These are phyloP conservation scores for Heteropelma amictum DNA, from an alignment of 2,888 invertebrate genomes.

Conservation along the genomic window DNA sequence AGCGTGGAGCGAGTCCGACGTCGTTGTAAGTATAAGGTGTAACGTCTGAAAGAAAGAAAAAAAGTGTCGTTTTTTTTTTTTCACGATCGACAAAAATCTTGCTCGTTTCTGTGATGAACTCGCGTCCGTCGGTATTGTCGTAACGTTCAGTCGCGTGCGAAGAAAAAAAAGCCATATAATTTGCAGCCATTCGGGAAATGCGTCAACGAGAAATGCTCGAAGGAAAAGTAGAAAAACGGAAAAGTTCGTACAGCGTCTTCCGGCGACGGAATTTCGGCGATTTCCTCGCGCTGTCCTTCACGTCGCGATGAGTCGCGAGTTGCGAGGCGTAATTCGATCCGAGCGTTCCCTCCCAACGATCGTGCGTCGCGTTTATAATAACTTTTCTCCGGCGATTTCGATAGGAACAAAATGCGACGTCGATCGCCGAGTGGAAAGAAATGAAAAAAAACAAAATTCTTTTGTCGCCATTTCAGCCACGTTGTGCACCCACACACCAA, in stretches of 20 bases:
- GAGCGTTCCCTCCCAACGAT: constrained; percentile 18
- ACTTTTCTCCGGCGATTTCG: constrained; percentile 24
- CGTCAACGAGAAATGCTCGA: constrained; percentile 28
- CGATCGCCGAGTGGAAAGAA: neutral
- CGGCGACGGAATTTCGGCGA: constrained; percentile 30
- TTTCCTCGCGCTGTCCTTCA: constrained; percentile 16
- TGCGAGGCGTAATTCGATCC: neutral
- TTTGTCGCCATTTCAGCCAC: constrained; percentile 28
- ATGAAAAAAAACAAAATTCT: neutral
- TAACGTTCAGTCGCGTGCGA: constrained; percentile 49
- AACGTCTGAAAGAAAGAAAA: constrained; percentile 65
- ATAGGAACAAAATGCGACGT: constrained; percentile 21
- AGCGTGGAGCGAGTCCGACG: constrained; percentile 47
- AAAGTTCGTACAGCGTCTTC: neutral
- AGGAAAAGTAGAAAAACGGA: neutral
- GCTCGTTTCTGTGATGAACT: constrained; percentile 18
- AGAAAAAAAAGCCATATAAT: no score
- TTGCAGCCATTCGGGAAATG: constrained; percentile 22
- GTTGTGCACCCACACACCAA: constrained; percentile 60
- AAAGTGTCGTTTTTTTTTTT: constrained; percentile 40
- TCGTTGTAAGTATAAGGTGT: constrained; percentile 74
- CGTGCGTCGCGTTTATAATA: constrained; percentile 28
- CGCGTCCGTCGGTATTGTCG: constrained; percentile 17
- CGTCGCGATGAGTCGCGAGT: constrained; percentile 12
- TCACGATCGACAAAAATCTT: constrained; percentile 29